Percentiles rank a stretch among this genome's conserved stretches.
Evolutionary conservation across 2,888 invertebrate species (phyloP).

Genomic region (Brachyptera risi): DNA sequence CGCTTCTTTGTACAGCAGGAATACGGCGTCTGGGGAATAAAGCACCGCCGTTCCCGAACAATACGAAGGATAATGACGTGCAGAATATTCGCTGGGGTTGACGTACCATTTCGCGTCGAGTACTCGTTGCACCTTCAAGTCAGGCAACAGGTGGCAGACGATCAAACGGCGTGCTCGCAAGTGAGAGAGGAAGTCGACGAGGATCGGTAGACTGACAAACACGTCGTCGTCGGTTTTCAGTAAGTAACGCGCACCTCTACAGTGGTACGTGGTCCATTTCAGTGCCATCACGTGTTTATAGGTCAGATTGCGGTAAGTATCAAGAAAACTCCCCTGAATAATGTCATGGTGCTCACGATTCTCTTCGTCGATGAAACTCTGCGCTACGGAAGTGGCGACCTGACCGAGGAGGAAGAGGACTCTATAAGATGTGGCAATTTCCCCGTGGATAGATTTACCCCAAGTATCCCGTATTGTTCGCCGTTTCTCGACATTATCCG

Average conservation of each 20-base stretch:
- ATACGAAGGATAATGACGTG: constrained; percentile 64
- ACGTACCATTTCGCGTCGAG: constrained; percentile 69
- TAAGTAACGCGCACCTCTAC: constrained; percentile 58
- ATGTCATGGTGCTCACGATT: constrained; percentile 59
- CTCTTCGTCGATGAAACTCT: constrained; percentile 50
- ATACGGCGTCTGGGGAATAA: constrained; percentile 60
- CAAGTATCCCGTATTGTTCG: constrained; percentile 67
- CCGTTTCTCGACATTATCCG: constrained; percentile 60
- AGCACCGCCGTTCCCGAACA: constrained; percentile 70
- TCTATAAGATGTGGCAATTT: too few species aligned
- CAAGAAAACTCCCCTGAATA: constrained; percentile 71
- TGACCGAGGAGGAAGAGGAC: constrained; percentile 65
- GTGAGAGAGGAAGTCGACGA: constrained; percentile 51
- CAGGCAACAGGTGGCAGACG: constrained; percentile 55
- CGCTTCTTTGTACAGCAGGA: constrained; percentile 55
- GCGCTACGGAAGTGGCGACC: constrained; percentile 41
- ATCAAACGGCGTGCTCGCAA: constrained; percentile 56
- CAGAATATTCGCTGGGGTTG: constrained; percentile 60
- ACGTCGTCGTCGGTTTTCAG: constrained; percentile 50
- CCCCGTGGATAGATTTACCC: constrained; percentile 40
- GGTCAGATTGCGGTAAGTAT: constrained; percentile 76
- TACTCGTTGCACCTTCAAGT: constrained; percentile 54
- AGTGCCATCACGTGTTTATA: constrained; percentile 80
- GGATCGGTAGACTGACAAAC: constrained; percentile 45
- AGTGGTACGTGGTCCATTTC: constrained; percentile 70